Percentiles rank a stretch among this genome's conserved stretches.
These are phyloP conservation scores for Dastarcus helophoroides DNA, from an alignment of 2,888 invertebrate genomes.

Conservation along the genomic window DNA sequence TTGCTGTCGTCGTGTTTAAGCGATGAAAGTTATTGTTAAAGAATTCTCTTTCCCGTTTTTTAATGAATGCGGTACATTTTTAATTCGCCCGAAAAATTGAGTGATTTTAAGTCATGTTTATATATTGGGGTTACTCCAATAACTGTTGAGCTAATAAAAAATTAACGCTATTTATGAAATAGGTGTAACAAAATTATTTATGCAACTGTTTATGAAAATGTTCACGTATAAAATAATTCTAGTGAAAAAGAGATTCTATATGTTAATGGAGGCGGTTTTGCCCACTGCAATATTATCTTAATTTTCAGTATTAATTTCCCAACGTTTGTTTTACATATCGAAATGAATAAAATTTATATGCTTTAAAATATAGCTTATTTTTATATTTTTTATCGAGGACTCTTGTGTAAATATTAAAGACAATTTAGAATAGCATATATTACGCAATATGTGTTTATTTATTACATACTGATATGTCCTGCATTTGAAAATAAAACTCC, in stretches of 20 bases:
- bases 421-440: slow-evolving; percentile 1
- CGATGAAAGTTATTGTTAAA: too few relatives aligned
- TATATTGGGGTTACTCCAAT: too few relatives aligned
- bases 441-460: not conserved
- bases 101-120: too few relatives aligned
- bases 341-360: not conserved
- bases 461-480: too few relatives aligned
- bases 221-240: not conserved
- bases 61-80: not conserved
- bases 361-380: slow-evolving; percentile 1
- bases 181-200: slow-evolving; percentile 1
- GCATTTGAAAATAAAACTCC: too few relatives aligned
- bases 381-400: not conserved
- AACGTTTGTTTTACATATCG: not conserved
- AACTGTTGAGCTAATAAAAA: not conserved
- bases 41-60: too few relatives aligned
- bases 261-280: not conserved
- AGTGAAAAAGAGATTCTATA: not conserved
- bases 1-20: too few relatives aligned
- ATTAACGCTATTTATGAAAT: not conserved
- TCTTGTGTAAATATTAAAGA: slow-evolving; percentile 1
- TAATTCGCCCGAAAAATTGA: too few relatives aligned
- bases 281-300: not conserved
- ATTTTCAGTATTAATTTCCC: slow-evolving; percentile 1
- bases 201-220: not conserved